Conservation (phyloP, 2,113 vertebrate species). For the Neoarius graeffei region DNA sequence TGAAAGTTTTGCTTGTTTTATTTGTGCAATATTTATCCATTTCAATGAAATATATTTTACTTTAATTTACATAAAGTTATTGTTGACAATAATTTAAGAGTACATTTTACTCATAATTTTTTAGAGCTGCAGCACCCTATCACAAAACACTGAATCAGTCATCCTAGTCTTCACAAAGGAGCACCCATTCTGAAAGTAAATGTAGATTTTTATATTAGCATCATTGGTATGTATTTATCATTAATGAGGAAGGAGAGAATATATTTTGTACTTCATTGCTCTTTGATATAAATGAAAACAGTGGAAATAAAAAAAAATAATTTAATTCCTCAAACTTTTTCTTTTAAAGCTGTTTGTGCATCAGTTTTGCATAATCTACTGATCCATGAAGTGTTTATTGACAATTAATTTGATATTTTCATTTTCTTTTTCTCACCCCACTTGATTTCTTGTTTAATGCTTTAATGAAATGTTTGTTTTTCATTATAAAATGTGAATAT, state of each 20-base stretch:
- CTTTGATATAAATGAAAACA: background rate
- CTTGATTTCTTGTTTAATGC: background rate
- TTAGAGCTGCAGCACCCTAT: background rate
- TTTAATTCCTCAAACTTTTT: background rate
- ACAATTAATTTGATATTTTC: background rate
- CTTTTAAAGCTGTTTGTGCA: background rate
- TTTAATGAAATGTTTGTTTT: background rate
- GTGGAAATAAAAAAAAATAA: background rate
- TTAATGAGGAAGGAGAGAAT: background rate
- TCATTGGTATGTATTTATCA: background rate
- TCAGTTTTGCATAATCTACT: background rate
- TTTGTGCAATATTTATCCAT: no score
- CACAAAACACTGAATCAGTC: background rate
- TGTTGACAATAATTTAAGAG: background rate
- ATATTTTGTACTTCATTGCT: background rate
- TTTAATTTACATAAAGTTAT: no score
- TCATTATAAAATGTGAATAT: background rate
- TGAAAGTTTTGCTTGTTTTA: no score
- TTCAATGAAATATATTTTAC: no score
- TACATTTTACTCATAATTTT: background rate
- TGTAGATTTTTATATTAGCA: background rate
- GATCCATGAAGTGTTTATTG: background rate
- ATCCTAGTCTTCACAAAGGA: background rate
- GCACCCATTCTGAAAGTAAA: no score
- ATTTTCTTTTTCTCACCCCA: background rate